These are phyloP conservation scores for Xanthorhoe spadicearia DNA, from an alignment of 2,888 invertebrate species.

Conservation along the genomic window DNA sequence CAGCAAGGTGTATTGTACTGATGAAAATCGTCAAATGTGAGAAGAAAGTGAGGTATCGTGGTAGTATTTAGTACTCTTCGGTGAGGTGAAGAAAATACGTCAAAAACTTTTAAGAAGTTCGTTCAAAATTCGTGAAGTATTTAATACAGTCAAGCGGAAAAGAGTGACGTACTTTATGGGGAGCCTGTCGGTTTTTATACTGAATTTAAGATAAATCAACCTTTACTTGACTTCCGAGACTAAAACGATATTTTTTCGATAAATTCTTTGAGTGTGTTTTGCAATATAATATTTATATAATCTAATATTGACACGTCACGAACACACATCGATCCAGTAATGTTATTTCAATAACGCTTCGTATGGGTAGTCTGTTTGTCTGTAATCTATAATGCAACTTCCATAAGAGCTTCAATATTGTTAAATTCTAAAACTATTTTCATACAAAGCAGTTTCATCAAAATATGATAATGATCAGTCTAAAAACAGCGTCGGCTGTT, in stretches of 20 bases:
- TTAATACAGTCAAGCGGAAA: slow-evolving; percentile 1
- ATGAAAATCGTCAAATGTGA: neutral
- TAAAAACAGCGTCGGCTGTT: slow-evolving; percentile 22
- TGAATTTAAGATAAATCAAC: neutral
- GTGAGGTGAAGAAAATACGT: slow-evolving; percentile 8
- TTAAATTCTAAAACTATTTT: neutral
- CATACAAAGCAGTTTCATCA: slow-evolving; percentile 15
- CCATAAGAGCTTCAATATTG: neutral
- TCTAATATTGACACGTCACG: too few relatives aligned
- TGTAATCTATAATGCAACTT: too few relatives aligned
- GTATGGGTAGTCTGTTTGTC: too few relatives aligned
- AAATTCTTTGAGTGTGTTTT: too few relatives aligned
- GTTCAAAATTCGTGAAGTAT: slow-evolving; percentile 24
- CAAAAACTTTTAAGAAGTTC: slow-evolving; percentile 27
- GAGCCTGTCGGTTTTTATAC: slow-evolving; percentile 17
- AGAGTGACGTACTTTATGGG: neutral
- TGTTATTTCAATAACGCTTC: too few relatives aligned
- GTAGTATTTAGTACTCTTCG: neutral
- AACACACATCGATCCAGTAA: too few relatives aligned
- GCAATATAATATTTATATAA: too few relatives aligned
- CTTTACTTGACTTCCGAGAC: neutral
- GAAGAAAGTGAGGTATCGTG: neutral
- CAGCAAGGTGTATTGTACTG: slow-evolving; percentile 4
- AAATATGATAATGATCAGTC: slow-evolving; percentile 21
- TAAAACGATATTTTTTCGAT: too few relatives aligned